Evolutionary conservation across 2,113 vertebrate genomes (phyloP), one percentile per base, ranked within the genome.

Genomic region (Pangasianodon hypophthalmus): DNA sequence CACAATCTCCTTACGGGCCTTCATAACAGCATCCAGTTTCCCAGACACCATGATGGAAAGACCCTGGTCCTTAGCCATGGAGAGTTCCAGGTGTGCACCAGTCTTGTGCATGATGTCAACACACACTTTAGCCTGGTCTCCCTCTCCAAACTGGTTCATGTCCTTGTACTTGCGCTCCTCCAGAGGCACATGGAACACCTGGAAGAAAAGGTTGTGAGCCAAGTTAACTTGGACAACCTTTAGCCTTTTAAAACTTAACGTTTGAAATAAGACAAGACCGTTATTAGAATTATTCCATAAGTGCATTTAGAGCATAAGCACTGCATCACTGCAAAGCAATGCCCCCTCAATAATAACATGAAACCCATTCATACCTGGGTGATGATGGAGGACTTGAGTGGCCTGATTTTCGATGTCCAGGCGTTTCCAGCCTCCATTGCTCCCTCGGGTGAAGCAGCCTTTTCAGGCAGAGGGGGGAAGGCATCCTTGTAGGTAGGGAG

Each of bases 1-100:
- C 73, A 99, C 98, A 82, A 99, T 99, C 95, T 99, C 98, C 95
- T 99, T 99, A 37, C 98, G 97, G 94, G 98, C 98, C 94, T 99
- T 99, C 98, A 99, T 99, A 92, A 99, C 98, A 0, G 98, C 97
- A 80, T 99, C 98, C 91, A 98, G 93, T 93, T 99, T 99, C 90
- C 98, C 98, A 89, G 98, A 99, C 88, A 99, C 98, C 98, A 99
- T 99, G 95, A 99, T 99, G 44, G 98, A 99, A 88, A 99, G 98
- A 91, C 98, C 98, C 95, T 99, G 98, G 94, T 99, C 98, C 96
- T 99, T 99, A 1, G 98, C 98, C 19, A 99, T 96, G 93, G 98
- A 99, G 91, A 99, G 96, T 95, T 99, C 98, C 94, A 99, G 96
- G 92, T 99, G 98, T 91, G 98, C 98, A 69, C 98, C 98, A 0